phyloP scores from a whole-genome alignment of 2,113 vertebrate species.

The Chascanopsetta lugubris region DNA sequence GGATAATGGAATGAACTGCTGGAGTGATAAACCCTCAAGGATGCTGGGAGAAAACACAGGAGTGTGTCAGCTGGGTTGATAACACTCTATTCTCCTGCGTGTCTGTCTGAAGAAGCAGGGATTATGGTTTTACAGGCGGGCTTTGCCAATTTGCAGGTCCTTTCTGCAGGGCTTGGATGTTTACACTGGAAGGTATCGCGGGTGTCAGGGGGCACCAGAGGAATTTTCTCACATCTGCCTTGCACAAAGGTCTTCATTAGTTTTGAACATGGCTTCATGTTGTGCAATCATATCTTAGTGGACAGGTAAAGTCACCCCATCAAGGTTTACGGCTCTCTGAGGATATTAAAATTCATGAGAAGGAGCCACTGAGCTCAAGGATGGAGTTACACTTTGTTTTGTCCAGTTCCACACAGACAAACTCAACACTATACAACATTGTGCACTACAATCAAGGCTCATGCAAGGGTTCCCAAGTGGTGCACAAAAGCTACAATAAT shows the following conservation, averaged over 20 bases:
- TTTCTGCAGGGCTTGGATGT: slow-evolving; percentile 51
- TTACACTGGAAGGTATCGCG: slow-evolving; percentile 54
- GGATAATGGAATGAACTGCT: slow-evolving; percentile 75
- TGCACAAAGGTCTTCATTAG: slow-evolving; percentile 63
- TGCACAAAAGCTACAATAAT: background rate
- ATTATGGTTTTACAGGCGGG: slow-evolving; percentile 68
- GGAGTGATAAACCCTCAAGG: slow-evolving; percentile 72
- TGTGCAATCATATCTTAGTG: slow-evolving; percentile 32
- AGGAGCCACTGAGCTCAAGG: slow-evolving; percentile 6
- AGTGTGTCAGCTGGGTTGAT: slow-evolving; percentile 73
- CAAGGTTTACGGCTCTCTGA: slow-evolving; percentile 12
- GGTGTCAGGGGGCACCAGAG: slow-evolving; percentile 41
- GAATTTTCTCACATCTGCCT: slow-evolving; percentile 60
- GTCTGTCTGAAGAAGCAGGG: slow-evolving; percentile 60
- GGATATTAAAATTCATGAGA: slow-evolving; percentile 21
- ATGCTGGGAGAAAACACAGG: slow-evolving; percentile 68
- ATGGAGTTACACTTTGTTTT: slow-evolving; percentile 21
- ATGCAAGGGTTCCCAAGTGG: background rate
- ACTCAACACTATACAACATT: background rate
- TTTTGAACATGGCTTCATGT: slow-evolving; percentile 35
- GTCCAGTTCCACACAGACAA: slow-evolving; percentile 6
- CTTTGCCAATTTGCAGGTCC: slow-evolving; percentile 62
- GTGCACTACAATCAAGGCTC: background rate
- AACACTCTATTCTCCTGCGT: slow-evolving; percentile 65
- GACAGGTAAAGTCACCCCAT: slow-evolving; percentile 48